Evolutionary conservation across 1,140 invertebrate species (phyloP).

Genomic region (Doryteuthis pealeii): DNA sequence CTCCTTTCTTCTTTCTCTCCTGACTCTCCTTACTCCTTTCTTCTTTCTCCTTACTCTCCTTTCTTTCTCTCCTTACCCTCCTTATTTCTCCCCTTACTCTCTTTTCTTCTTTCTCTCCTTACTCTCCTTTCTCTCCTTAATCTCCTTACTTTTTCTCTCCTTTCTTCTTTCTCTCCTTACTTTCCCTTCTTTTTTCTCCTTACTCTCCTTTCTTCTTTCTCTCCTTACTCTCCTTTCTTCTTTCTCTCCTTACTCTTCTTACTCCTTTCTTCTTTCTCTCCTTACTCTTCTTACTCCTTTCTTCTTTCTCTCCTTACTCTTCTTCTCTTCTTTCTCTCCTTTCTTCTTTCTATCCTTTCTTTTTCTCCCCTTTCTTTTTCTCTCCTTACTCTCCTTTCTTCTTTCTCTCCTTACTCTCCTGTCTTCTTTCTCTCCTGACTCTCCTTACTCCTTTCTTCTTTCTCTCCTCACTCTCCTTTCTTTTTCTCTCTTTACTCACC

Average conservation of each 20-base stretch:
- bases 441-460: neutral
- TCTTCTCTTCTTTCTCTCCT: neutral
- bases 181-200: neutral
- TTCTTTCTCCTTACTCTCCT: too few relatives aligned
- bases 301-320: neutral
- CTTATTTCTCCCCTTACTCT: neutral
- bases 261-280: neutral
- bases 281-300: neutral
- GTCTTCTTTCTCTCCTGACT: neutral
- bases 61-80: neutral
- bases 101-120: neutral
- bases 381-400: neutral
- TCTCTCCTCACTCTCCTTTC: neutral
- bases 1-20: neutral
- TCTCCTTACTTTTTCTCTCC: constrained; percentile 5
- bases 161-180: neutral
- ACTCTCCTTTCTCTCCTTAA: neutral
- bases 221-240: neutral
- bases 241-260: neutral
- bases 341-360: neutral
- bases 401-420: neutral
- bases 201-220: neutral
- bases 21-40: neutral
- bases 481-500: neutral
- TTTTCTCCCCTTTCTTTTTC: neutral